Conservation (phyloP, 1,140 invertebrate genomes). For the Zaprionus camerounensis region DNA sequence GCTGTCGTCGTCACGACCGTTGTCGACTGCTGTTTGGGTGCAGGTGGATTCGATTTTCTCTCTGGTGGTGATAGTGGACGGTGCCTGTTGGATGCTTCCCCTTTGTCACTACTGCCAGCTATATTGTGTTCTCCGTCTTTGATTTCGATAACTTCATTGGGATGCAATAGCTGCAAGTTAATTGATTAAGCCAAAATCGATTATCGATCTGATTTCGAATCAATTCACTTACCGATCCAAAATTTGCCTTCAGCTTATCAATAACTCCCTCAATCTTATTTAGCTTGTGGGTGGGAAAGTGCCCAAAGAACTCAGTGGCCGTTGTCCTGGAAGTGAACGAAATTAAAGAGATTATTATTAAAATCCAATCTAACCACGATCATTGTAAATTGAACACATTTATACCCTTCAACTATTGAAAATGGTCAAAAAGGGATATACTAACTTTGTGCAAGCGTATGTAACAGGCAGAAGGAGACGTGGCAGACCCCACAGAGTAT, state of each 20-base stretch:
- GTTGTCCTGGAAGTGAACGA: not conserved
- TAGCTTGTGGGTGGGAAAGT: constrained; percentile 16
- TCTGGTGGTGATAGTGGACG: not conserved
- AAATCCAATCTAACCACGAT: not conserved
- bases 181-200: constrained; percentile 6
- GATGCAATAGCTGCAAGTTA: constrained; percentile 19
- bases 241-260: constrained; percentile 48
- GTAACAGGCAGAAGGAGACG: no score
- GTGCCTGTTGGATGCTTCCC: not conserved
- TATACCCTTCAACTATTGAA: no score
- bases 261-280: constrained; percentile 51
- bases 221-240: constrained; percentile 42
- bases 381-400: not conserved
- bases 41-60: not conserved
- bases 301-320: not conserved
- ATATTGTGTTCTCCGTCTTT: constrained; percentile 1
- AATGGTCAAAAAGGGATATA: no score
- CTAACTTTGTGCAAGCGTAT: no score
- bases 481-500: no score
- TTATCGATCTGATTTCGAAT: not conserved
- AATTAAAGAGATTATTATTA: not conserved
- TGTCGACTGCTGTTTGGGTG: not conserved
- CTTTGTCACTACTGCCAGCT: not conserved
- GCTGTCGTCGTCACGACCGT: no score
- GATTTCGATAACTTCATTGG: constrained; percentile 26